Conservation (phyloP, 2,113 vertebrate species). For the Chaenocephalus aceratus region DNA sequence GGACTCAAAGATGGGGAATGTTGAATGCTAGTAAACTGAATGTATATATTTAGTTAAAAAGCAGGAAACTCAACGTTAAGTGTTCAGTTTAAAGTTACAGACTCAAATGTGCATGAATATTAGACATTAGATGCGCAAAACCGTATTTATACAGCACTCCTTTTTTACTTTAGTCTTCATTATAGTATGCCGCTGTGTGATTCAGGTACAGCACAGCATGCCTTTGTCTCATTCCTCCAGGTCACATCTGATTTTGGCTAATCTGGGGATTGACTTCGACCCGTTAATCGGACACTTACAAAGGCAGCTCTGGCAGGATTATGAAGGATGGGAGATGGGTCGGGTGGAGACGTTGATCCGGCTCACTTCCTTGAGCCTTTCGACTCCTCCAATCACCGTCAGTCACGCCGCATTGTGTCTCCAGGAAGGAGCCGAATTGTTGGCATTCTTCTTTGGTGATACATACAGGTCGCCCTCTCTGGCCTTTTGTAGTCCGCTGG, state of each 20-base stretch:
- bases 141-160: not conserved
- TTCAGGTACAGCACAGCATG: not conserved
- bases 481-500: slow-evolving; percentile 19
- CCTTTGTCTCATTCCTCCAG: slow-evolving; percentile 40
- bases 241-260: slow-evolving; percentile 66
- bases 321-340: slow-evolving; percentile 50
- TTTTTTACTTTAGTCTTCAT: not conserved
- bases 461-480: slow-evolving; percentile 22
- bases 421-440: not conserved
- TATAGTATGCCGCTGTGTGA: not conserved
- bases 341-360: slow-evolving; percentile 39
- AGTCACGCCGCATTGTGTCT: not conserved
- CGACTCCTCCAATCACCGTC: slow-evolving; percentile 22
- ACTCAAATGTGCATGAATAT: not conserved
- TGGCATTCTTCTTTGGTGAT: slow-evolving; percentile 23
- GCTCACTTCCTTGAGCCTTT: slow-evolving; percentile 29
- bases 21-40: not conserved
- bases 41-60: not conserved
- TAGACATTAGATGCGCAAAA: not conserved
- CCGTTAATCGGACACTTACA: slow-evolving; percentile 53
- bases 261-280: slow-evolving; percentile 63
- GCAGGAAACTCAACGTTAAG: too few relatives aligned
- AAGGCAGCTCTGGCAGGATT: slow-evolving; percentile 58
- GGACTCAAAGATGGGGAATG: not conserved
- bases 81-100: not conserved